Conservation (phyloP, 2,113 vertebrate genomes). For the Solea senegalensis region DNA sequence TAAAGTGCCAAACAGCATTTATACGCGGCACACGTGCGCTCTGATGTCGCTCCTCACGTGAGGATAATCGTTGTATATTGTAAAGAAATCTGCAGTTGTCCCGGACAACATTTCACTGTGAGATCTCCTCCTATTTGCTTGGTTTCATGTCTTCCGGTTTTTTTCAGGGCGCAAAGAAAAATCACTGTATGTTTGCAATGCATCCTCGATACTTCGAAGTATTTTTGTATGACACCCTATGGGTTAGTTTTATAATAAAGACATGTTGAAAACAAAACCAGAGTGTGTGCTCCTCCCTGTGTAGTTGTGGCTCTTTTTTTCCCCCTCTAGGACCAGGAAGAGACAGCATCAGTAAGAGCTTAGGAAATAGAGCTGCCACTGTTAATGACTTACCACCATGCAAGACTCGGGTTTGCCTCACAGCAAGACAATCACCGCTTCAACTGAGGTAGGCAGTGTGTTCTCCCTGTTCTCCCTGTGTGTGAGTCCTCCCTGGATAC, state of each 20-base stretch:
- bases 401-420: no score
- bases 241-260: slow-evolving; percentile 74
- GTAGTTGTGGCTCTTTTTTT: neutral
- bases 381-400: no score
- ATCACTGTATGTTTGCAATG: slow-evolving; percentile 49
- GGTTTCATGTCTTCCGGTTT: slow-evolving; percentile 18
- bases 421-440: no score
- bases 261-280: slow-evolving; percentile 37
- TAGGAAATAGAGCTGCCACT: no score
- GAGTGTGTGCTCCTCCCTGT: neutral
- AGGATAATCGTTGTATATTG: slow-evolving; percentile 5
- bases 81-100: slow-evolving; percentile 37
- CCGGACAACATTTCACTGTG: slow-evolving; percentile 49
- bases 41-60: slow-evolving; percentile 21
- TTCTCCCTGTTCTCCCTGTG: no score
- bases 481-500: no score
- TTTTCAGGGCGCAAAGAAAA: slow-evolving; percentile 19
- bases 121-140: neutral
- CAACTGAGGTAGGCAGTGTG: no score
- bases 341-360: neutral
- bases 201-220: slow-evolving; percentile 52
- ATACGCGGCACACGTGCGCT: neutral
- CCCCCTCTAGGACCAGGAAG: neutral
- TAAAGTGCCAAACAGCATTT: slow-evolving; percentile 50
- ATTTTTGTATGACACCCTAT: slow-evolving; percentile 79